Conservation (phyloP, 2,888 invertebrate genomes). For the Chalcis sispes region DNA sequence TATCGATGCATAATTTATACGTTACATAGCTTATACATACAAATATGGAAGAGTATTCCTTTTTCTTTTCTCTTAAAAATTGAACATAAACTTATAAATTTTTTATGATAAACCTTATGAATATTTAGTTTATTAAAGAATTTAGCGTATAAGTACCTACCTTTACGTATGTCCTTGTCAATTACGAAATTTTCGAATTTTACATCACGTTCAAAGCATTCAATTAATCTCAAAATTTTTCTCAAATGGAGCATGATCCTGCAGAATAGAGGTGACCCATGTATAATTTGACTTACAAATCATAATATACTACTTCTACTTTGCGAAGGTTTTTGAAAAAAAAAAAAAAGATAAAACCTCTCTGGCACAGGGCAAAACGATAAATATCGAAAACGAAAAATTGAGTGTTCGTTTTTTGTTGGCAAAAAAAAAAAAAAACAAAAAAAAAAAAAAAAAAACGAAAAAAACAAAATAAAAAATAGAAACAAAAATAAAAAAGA, state of each 20-base stretch:
- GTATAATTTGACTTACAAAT: constrained; percentile 29
- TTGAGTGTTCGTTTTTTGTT: too few relatives aligned
- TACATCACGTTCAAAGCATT: constrained; percentile 4
- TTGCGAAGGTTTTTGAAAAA: too few relatives aligned
- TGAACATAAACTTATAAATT: too few relatives aligned
- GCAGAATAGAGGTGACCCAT: background rate
- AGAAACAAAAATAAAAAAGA: background rate
- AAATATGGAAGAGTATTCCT: too few relatives aligned
- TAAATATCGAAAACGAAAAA: too few relatives aligned
- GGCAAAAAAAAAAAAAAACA: background rate
- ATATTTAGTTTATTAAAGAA: constrained; percentile 19
- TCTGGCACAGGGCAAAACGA: too few relatives aligned
- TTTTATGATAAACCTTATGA: constrained; percentile 17
- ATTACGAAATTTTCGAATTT: constrained; percentile 26
- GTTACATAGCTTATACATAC: too few relatives aligned
- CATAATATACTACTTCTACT: too few relatives aligned
- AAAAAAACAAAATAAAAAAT: background rate
- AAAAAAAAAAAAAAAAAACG: background rate
- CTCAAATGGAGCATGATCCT: constrained; percentile 37
- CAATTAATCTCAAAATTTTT: constrained; percentile 9
- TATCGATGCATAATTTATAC: too few relatives aligned
- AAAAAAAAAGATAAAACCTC: constrained; percentile 1
- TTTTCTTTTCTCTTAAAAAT: too few relatives aligned
- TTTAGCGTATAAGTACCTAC: background rate
- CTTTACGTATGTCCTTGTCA: background rate